Evolutionary conservation across 2,797 vertebrate species (phyloP).

Genomic region (Coccyzus lansbergi): DNA sequence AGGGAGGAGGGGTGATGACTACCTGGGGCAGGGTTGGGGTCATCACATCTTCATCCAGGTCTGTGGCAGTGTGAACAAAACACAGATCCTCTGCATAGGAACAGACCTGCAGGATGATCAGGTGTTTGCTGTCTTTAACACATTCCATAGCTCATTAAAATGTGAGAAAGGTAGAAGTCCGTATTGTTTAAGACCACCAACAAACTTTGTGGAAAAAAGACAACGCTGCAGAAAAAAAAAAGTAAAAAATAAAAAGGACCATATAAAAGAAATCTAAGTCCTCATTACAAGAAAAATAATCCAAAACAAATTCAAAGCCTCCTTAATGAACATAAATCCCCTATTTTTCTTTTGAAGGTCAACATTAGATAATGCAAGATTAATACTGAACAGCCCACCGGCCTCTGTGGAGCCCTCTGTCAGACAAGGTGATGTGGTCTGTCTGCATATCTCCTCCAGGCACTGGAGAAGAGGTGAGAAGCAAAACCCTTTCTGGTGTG

Average conservation of each 20-base stretch:
- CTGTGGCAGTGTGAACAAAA: background rate
- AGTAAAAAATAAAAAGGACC: no score
- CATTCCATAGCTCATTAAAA: background rate
- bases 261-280: slow-evolving; percentile 1
- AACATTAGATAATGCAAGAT: slow-evolving; percentile 43
- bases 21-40: background rate
- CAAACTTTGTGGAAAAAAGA: background rate
- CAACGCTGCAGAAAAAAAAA: background rate
- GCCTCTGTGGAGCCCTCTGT: background rate
- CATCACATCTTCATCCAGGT: background rate
- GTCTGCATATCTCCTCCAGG: slow-evolving; percentile 19
- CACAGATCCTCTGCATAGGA: background rate
- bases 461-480: background rate
- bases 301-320: slow-evolving; percentile 48
- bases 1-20: background rate
- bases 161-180: background rate
- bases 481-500: background rate
- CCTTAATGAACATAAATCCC: slow-evolving; percentile 21
- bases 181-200: background rate
- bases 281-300: background rate
- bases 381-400: background rate
- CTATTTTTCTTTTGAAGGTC: slow-evolving; percentile 45
- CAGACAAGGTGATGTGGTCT: background rate
- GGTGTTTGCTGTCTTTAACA: rapidly evolving
- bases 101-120: rapidly evolving